These are phyloP conservation scores for Megaceryle maxima DNA, from an alignment of 2,113 vertebrate genomes.

Conservation along the genomic window DNA sequence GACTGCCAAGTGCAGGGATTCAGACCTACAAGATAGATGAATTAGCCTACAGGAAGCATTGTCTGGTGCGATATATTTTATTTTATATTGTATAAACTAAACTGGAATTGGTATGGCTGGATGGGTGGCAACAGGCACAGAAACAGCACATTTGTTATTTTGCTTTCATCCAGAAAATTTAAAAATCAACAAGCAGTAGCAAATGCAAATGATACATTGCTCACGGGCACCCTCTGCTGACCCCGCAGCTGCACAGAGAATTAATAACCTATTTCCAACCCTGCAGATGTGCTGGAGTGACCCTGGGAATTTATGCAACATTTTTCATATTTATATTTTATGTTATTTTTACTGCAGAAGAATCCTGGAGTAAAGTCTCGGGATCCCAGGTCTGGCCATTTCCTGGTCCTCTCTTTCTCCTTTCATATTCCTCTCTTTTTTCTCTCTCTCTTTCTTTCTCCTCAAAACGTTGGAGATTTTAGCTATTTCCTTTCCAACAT, in stretches of 20 bases:
- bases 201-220: background rate
- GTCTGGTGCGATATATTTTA: background rate
- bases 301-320: background rate
- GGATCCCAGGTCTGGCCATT: background rate
- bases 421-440: background rate
- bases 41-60: background rate
- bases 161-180: background rate
- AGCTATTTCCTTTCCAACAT: background rate
- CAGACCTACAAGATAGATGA: background rate
- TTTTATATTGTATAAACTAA: background rate
- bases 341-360: background rate
- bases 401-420: background rate
- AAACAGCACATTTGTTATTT: background rate
- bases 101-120: background rate
- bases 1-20: background rate
- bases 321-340: background rate
- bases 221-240: slow-evolving; percentile 61
- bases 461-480: background rate
- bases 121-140: background rate
- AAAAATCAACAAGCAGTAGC: background rate
- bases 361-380: background rate
- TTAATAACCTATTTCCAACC: background rate
- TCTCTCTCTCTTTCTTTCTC: background rate
- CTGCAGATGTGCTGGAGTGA: background rate
- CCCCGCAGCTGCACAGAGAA: background rate